These are phyloP conservation scores for Notiomystis cincta DNA, from an alignment of 2,113 vertebrate species.

Conservation along the genomic window DNA sequence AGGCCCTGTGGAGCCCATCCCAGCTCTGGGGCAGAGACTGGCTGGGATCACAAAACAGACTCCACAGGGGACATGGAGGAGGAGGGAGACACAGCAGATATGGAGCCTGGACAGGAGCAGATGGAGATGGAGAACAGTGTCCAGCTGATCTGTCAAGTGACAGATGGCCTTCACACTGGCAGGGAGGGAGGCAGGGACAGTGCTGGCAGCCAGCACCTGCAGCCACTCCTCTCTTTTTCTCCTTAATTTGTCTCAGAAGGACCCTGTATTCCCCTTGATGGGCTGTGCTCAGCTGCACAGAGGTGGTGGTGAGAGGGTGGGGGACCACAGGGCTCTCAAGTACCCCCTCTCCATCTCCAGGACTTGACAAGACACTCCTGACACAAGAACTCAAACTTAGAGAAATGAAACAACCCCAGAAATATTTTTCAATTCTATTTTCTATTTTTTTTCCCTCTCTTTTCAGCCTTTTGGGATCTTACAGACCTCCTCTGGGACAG, in stretches of 20 bases:
- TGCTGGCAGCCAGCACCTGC: background rate
- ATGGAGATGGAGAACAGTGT: accelerated
- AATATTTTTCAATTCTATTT: background rate
- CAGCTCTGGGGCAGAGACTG: background rate
- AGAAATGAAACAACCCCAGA: background rate
- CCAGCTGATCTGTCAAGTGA: background rate
- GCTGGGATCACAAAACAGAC: background rate
- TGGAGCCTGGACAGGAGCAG: background rate
- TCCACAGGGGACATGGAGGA: accelerated
- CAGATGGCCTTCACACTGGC: accelerated
- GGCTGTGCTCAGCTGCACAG: background rate
- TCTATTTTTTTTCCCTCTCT: background rate
- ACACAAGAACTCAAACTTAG: background rate
- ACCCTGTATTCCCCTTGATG: accelerated
- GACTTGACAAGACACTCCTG: background rate
- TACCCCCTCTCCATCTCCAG: background rate
- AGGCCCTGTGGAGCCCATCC: background rate
- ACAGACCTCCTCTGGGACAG: background rate
- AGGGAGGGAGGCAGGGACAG: background rate
- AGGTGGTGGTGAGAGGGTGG: accelerated
- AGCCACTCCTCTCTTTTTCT: background rate
- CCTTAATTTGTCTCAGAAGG: background rate
- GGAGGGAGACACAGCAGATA: accelerated
- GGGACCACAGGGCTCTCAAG: accelerated
- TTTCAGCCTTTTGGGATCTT: background rate